A percentile compares a stretch with the other conserved stretches of the same genome.
phyloP scores from a whole-genome alignment of 1,140 invertebrate species.

The Dreissena rostriformis region DNA sequence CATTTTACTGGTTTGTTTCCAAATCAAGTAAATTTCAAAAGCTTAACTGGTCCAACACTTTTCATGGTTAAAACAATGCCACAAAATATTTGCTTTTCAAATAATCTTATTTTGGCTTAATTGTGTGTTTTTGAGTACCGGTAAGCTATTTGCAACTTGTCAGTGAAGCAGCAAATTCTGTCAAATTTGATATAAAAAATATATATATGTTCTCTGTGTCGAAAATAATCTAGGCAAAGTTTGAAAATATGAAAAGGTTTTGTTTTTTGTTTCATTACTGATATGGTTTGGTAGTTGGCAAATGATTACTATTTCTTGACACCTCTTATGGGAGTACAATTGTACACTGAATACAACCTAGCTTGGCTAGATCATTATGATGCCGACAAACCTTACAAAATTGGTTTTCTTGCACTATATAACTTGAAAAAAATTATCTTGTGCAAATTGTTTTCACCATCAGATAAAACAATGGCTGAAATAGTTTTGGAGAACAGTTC shows the following conservation, averaged over 20 bases:
- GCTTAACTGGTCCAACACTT: not conserved
- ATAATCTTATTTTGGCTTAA: not conserved
- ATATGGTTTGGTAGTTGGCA: not conserved
- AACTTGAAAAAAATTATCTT: no score
- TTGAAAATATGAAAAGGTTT: not conserved
- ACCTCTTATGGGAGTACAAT: not conserved
- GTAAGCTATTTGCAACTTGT: not conserved
- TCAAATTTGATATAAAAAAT: not conserved
- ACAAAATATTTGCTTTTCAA: no score
- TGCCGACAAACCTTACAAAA: not conserved
- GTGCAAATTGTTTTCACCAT: no score
- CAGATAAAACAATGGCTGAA: no score
- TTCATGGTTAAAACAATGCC: not conserved
- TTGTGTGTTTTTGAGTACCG: not conserved
- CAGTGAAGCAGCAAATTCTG: not conserved
- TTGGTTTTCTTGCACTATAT: no score
- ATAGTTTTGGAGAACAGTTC: no score
- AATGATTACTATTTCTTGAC: conserved; percentile 1
- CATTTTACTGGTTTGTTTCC: not conserved
- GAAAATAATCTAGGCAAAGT: not conserved
- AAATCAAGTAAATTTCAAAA: not conserved
- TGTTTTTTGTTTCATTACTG: not conserved
- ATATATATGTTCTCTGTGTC: not conserved
- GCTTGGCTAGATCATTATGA: conserved; percentile 1
- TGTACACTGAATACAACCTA: conserved; percentile 5